These are phyloP conservation scores for Dascillus cervinus DNA, from an alignment of 2,888 invertebrate species.

Conservation along the genomic window DNA sequence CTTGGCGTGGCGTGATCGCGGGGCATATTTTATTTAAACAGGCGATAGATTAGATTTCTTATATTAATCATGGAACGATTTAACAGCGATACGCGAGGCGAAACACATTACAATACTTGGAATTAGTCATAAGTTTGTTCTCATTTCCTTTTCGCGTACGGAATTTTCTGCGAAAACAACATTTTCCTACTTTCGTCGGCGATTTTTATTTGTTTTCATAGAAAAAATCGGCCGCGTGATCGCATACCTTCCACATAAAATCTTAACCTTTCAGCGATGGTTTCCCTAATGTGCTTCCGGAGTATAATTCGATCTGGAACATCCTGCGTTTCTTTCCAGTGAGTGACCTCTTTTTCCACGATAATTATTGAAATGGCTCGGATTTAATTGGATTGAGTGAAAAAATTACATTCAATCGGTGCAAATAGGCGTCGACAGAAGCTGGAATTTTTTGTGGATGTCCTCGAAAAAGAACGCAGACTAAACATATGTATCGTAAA, in stretches of 20 bases:
- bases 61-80: too few species aligned
- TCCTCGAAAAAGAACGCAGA: constrained; percentile 1
- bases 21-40: too few species aligned
- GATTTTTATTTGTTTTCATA: too few species aligned
- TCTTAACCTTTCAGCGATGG: constrained; percentile 19
- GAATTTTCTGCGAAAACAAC: too few species aligned
- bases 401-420: constrained; percentile 10
- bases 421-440: constrained; percentile 5
- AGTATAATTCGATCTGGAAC: constrained; percentile 23
- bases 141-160: too few species aligned
- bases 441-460: constrained; percentile 8
- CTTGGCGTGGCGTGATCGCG: too few species aligned
- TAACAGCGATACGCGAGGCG: too few species aligned
- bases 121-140: too few species aligned
- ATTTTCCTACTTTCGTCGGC: too few species aligned
- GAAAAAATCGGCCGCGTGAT: too few species aligned
- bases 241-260: constrained; percentile 10
- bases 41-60: too few species aligned
- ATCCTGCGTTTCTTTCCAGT: constrained; percentile 22
- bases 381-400: constrained; percentile 14
- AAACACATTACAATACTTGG: too few species aligned
- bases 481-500: constrained; percentile 3
- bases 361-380: constrained; percentile 12
- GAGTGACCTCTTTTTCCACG: constrained; percentile 17
- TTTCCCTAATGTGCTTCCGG: constrained; percentile 21